These are phyloP conservation scores for Synodontis membranacea DNA, from an alignment of 2,113 vertebrate species.

Conservation along the genomic window DNA sequence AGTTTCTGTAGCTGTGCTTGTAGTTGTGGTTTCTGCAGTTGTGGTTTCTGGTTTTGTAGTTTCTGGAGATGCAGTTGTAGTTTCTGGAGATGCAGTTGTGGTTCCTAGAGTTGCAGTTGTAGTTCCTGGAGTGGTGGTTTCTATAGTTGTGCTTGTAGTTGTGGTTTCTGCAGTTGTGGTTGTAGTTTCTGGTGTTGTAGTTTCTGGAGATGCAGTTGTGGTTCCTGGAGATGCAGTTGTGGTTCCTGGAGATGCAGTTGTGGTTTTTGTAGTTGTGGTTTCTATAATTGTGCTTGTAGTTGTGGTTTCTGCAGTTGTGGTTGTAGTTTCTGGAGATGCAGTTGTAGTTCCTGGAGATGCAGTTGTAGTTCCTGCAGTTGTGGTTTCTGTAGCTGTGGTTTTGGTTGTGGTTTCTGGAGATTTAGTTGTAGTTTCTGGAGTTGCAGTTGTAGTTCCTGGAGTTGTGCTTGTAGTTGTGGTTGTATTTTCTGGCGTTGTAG, in stretches of 20 bases:
- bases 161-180: constrained; percentile 11
- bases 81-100: not conserved
- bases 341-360: not conserved
- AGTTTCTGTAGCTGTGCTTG: not conserved
- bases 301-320: not conserved
- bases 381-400: not conserved
- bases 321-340: not conserved
- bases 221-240: constrained; percentile 13
- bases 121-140: not conserved
- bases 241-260: not conserved
- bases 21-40: not conserved
- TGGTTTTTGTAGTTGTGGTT: not conserved
- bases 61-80: not conserved
- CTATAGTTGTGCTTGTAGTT: not conserved
- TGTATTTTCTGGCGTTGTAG: constrained; percentile 20
- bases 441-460: constrained; percentile 9
- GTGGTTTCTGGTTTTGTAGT: not conserved
- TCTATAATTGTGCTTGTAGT: not conserved
- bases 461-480: not conserved
- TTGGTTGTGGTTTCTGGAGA: not conserved
- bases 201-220: not conserved
- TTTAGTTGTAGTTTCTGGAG: not conserved
- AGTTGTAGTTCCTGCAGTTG: not conserved
- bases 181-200: not conserved
- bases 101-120: constrained; percentile 14